Base-by-base conservation (phyloP, 2,888 invertebrate species). In the Pasiphila rectangulata region DNA sequence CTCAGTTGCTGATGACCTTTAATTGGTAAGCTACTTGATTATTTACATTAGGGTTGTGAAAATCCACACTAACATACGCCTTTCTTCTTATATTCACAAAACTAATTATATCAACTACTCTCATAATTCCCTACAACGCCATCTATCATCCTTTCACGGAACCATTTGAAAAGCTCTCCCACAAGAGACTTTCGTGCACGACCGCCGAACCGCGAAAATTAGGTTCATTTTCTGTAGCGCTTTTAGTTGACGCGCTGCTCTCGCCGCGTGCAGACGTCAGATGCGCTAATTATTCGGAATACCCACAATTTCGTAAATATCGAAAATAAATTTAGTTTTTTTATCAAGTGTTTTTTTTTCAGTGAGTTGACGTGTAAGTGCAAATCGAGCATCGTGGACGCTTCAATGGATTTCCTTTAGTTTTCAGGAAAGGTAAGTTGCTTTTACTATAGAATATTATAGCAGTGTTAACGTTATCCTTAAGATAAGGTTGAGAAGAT, bases 141-240 rank as follows among this genome's bases (percentile, higher is more conserved):
- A 75, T 72, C 75, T 75, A 36, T 58, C 51, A 48, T 37, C 45
- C 5, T n/a, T 2, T 13, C 10, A 2, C 15, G 2, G 57, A 68
- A 72, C 61, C 48, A 53, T 42, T 41, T 59, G 46, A 57, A 63
- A 63, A 65, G 65, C 61, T 61, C 64, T 60, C 61, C 61, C 67
- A 59, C 64, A 63, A 66, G 65, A 67, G 57, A 61, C 56, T 61
- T 66, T 69, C 61, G 61, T 59, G 62, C 63, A 65, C 67, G 59
- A 69, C 62, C 64, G 61, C 62, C 66, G 67, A 68, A 63, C 67
- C 68, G 59, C 64, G 67, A 67, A 76, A 80, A 81, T 79, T 75
- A 76, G 81, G 77, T 80, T 77, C 76, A 69, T 72, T 71, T 73
- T 78, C 70, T 66, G 68, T 61, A 66, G 69, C 68, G 68, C 63